These are phyloP conservation scores for Tachypleus tridentatus DNA, from an alignment of 1,140 invertebrate genomes.

Conservation along the genomic window DNA sequence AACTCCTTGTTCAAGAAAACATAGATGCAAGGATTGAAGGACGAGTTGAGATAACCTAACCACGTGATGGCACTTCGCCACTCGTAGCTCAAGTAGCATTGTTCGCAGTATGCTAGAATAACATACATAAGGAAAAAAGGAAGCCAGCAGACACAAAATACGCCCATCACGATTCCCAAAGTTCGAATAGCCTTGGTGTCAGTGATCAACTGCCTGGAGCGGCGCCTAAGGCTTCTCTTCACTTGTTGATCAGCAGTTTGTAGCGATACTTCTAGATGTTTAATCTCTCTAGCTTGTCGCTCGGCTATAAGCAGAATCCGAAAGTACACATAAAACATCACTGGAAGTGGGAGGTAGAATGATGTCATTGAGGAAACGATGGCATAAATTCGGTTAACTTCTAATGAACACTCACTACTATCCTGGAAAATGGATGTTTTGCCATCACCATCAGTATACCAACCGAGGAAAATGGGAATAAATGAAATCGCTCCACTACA, in stretches of 20 bases:
- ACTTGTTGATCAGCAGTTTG: constrained; percentile 21
- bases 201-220: constrained; percentile 25
- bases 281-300: constrained; percentile 28
- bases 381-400: constrained; percentile 71
- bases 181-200: constrained; percentile 78
- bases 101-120: constrained; percentile 60
- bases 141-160: constrained; percentile 92
- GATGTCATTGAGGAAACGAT: constrained; percentile 58
- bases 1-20: constrained; percentile 85
- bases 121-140: constrained; percentile 91
- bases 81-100: constrained; percentile 38
- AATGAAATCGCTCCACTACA: constrained; percentile 76
- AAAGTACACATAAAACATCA: constrained; percentile 82
- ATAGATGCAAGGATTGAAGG: constrained; percentile 83
- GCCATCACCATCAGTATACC: constrained; percentile 44
- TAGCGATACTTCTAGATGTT: constrained; percentile 25
- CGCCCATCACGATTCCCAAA: constrained; percentile 83
- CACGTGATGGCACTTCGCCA: constrained; percentile 52
- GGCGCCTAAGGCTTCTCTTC: constrained; percentile 23
- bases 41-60: constrained; percentile 86
- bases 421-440: constrained; percentile 38
- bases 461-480: constrained; percentile 75
- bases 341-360: constrained; percentile 75
- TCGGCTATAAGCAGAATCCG: constrained; percentile 56
- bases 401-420: constrained; percentile 15